Percentiles rank a stretch among this genome's conserved stretches.
Evolutionary conservation across 2,113 vertebrate species (phyloP).

Genomic region (Gambusia affinis): DNA sequence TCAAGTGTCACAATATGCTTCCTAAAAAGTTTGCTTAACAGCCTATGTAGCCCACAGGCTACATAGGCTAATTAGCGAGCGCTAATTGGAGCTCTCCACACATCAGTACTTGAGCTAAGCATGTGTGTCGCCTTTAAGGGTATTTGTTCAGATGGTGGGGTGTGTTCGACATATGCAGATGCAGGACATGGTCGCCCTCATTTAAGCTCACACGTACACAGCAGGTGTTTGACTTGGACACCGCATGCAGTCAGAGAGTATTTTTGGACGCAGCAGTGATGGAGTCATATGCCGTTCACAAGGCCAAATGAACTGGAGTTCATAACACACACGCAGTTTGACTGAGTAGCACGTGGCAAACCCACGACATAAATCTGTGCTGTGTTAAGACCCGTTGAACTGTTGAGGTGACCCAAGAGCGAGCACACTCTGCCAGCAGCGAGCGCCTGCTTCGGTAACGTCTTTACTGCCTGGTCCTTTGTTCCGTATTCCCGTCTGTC

Average conservation of each 20-base stretch:
- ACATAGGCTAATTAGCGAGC: too few species aligned
- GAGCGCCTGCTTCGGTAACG: not conserved
- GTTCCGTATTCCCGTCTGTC: not conserved
- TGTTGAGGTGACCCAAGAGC: not conserved
- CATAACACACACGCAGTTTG: conserved; percentile 5
- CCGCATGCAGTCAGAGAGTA: conserved; percentile 70
- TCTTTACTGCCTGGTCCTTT: not conserved
- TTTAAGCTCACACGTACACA: conserved; percentile 16
- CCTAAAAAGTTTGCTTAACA: not conserved
- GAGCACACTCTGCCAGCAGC: not conserved
- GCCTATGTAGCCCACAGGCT: too few species aligned
- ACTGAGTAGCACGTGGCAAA: conserved; percentile 15
- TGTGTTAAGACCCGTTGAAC: not conserved
- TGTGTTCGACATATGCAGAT: conserved; percentile 15
- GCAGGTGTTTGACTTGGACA: conserved; percentile 66
- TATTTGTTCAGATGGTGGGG: not conserved
- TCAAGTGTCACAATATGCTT: not conserved
- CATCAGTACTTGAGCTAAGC: not conserved
- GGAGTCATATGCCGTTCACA: conserved; percentile 47
- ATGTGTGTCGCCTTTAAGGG: not conserved
- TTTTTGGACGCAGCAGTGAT: conserved; percentile 73
- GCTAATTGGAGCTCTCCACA: not conserved
- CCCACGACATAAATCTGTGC: conserved; percentile 4
- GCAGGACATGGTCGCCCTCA: not conserved
- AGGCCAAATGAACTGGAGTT: conserved; percentile 13